Percentiles rank a stretch among this genome's conserved stretches.
Evolutionary conservation across 2,888 invertebrate species (phyloP).

Genomic region (Heliconius sara): DNA sequence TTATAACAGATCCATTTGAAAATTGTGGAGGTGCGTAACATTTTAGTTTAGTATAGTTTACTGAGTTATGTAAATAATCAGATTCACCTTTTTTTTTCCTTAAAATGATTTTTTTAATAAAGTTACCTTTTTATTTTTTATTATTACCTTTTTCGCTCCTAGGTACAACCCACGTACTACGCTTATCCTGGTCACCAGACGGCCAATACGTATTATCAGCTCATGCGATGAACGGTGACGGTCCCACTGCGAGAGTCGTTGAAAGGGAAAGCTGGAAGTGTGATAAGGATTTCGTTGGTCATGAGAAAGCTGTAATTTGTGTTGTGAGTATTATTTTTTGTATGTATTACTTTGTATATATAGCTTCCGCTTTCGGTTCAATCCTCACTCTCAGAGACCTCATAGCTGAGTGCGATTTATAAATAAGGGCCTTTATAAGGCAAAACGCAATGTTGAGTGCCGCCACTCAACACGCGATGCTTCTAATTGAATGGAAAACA

Average conservation of each 20-base stretch:
- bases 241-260: slow-evolving; percentile 98
- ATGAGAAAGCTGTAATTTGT: slow-evolving; percentile 98
- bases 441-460: no score
- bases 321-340: slow-evolving; percentile 83
- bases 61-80: not conserved
- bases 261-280: slow-evolving; percentile 97
- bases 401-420: no score
- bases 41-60: not conserved
- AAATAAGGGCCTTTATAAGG: no score
- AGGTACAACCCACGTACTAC: slow-evolving; percentile 95
- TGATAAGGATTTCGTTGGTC: slow-evolving; percentile 98
- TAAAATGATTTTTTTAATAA: no score
- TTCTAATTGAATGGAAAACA: no score
- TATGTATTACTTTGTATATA: no score
- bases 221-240: slow-evolving; percentile 99
- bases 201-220: slow-evolving; percentile 98
- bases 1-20: slow-evolving; percentile 95
- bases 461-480: no score
- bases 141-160: not conserved
- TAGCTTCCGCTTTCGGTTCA: no score
- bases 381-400: no score
- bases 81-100: no score
- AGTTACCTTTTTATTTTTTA: no score
- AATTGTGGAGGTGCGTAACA: slow-evolving; percentile 86
- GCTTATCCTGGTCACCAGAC: slow-evolving; percentile 99